Base-by-base conservation (phyloP, 2,113 vertebrate genomes). In the Amblyopsis rosae region DNA sequence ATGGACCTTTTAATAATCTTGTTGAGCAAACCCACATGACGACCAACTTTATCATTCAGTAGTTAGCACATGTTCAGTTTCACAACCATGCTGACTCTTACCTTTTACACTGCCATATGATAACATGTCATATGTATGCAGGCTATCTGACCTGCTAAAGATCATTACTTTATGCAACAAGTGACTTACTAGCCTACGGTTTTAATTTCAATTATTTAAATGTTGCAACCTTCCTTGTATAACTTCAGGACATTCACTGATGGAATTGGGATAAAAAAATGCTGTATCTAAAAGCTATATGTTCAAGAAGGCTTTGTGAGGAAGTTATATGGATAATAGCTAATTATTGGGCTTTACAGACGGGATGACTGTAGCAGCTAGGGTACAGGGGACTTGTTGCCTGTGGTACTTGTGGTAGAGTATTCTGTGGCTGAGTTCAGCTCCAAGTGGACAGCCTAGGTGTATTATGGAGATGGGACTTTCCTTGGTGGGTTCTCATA, bases 401-500 rank as follows among this genome's bases (percentile, higher is more conserved):
- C 46, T 10, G 48, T 33, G 48, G n/a, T 46, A 35, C 48, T 64
- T 26, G 12, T 64, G 19, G 16, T 60, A n/a, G 33, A 60, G 33
- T 45, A 13, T 55, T 10, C 13, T 45, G 32, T 46, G 59, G 48
- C 67, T 49, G 17, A 41, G 70, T 68, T 68, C 54, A 67, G 77
- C 61, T 55, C 48, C 32, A 12, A 16, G 46, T 26, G 4, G 12
- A 70, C 12, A 56, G 13, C 61, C 51, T 59, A 59, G 73, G 71
- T 67, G 67, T 59, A 69, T 82, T 62, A 9, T 8, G 8, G 4
- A 15, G 58, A 60, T 32, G 65, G 74, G 3, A 57, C n/a, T 67
- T 75, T 80, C 72, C 9, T 5, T 66, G 35, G 48, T 3, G 46
- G 59, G 55, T 47, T 72, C 60, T 81, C 69, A 5, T 58, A 63